These are phyloP conservation scores for Dorcus parallelipipedus DNA, from an alignment of 2,888 invertebrate species.

Conservation along the genomic window DNA sequence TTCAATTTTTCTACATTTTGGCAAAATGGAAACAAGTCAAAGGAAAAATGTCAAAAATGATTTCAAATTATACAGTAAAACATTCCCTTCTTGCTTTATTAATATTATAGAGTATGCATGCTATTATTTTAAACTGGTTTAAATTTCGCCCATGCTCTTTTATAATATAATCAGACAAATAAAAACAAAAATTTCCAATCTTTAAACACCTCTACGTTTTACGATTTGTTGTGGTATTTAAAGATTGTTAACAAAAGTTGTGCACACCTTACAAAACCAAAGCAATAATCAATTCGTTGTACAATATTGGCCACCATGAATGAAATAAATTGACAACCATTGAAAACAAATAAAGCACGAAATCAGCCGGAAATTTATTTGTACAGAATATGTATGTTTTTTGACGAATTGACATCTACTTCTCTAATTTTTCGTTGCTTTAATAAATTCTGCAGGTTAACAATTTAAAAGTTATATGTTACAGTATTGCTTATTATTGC, in stretches of 20 bases:
- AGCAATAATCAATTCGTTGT: background rate
- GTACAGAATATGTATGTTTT: background rate
- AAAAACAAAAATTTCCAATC: background rate
- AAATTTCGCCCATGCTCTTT: background rate
- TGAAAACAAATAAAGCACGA: background rate
- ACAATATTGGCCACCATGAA: constrained; percentile 18
- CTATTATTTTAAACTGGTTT: background rate
- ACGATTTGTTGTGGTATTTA: background rate
- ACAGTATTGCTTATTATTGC: constrained; percentile 47
- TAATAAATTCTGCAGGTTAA: constrained; percentile 37
- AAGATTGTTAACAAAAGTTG: background rate
- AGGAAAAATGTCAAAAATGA: background rate
- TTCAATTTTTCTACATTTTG: background rate
- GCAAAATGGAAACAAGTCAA: background rate
- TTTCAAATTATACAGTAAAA: background rate
- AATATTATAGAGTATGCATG: background rate
- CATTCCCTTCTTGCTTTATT: background rate
- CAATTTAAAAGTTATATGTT: constrained; percentile 41
- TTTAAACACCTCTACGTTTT: background rate
- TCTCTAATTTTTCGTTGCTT: constrained; percentile 40
- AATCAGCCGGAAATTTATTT: background rate
- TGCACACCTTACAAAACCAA: background rate
- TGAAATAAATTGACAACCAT: too few species aligned
- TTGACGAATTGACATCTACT: constrained; percentile 37
- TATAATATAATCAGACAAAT: background rate